Evolutionary conservation across 2,797 vertebrate genomes (phyloP).

Genomic region (Meda fulgida): DNA sequence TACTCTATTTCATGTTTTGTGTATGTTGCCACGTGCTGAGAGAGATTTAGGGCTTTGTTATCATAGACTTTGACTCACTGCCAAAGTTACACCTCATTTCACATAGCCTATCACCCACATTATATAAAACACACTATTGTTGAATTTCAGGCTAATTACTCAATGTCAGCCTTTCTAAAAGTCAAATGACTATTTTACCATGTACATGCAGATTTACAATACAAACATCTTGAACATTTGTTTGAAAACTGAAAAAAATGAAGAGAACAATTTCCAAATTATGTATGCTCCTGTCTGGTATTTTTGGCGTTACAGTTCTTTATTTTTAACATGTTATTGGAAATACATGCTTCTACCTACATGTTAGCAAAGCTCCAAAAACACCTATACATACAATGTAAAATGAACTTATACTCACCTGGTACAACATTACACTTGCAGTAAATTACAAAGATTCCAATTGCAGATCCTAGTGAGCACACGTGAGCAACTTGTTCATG

Average conservation of each 20-base stretch:
- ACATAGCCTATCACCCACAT: conserved; percentile 19
- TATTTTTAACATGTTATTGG: not conserved
- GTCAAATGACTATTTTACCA: not conserved
- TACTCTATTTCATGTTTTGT: conserved; percentile 31
- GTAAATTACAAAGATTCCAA: no score
- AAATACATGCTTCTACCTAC: not conserved
- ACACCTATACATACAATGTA: not conserved
- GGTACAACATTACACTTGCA: no score
- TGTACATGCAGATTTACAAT: not conserved
- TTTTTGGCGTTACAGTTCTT: not conserved
- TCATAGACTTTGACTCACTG: conserved; percentile 44
- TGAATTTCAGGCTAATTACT: conserved; percentile 26
- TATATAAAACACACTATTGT: conserved; percentile 46
- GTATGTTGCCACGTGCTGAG: conserved; percentile 36
- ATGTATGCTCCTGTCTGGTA: not conserved
- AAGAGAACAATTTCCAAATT: not conserved
- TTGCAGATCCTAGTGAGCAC: conserved; percentile 2
- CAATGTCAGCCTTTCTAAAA: conserved; percentile 38
- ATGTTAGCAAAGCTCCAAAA: not conserved
- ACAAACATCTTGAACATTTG: not conserved
- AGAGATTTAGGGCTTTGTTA: conserved; percentile 39
- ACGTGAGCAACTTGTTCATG: not conserved
- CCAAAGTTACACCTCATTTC: conserved; percentile 50
- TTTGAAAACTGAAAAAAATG: not conserved
- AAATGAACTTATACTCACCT: not conserved